Evolutionary conservation across 2,888 invertebrate genomes (phyloP).

Genomic region (Scaptomyza polygonia): DNA sequence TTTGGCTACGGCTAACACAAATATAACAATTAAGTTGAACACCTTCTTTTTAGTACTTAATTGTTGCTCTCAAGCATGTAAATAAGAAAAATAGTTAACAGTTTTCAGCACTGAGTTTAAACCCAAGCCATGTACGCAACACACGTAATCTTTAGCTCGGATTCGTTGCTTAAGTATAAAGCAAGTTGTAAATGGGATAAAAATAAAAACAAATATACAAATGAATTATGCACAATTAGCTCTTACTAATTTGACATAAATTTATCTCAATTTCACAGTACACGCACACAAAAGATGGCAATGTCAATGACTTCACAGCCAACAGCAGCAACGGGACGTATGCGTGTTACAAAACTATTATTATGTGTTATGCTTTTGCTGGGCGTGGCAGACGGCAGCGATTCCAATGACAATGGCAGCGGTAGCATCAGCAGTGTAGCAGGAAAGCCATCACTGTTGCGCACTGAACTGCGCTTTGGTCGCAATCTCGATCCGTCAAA

Average conservation of each 20-base stretch:
- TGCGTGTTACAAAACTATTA: slow-evolving; percentile 33
- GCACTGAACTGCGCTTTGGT: slow-evolving; percentile 91
- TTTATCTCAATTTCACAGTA: slow-evolving; percentile 52
- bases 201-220: background rate
- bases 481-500: slow-evolving; percentile 90
- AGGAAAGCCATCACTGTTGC: slow-evolving; percentile 86
- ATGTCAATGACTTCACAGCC: slow-evolving; percentile 32
- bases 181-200: background rate
- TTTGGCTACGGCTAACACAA: too few relatives aligned
- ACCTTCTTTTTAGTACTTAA: too few relatives aligned
- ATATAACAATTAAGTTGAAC: too few relatives aligned
- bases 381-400: slow-evolving; percentile 33
- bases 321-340: slow-evolving; percentile 26
- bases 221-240: slow-evolving; percentile 23
- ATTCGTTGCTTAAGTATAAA: background rate
- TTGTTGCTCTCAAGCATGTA: too few relatives aligned
- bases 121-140: too few relatives aligned
- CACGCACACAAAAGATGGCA: slow-evolving; percentile 47
- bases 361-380: slow-evolving; percentile 28
- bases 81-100: background rate
- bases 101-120: background rate
- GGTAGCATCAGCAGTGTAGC: slow-evolving; percentile 40
- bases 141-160: background rate
- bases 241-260: slow-evolving; percentile 45
- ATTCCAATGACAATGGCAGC: slow-evolving; percentile 15